A percentile compares a stretch with the other conserved stretches of the same genome.
phyloP scores from a whole-genome alignment of 2,113 vertebrate species.

The Ciconia boyciana region DNA sequence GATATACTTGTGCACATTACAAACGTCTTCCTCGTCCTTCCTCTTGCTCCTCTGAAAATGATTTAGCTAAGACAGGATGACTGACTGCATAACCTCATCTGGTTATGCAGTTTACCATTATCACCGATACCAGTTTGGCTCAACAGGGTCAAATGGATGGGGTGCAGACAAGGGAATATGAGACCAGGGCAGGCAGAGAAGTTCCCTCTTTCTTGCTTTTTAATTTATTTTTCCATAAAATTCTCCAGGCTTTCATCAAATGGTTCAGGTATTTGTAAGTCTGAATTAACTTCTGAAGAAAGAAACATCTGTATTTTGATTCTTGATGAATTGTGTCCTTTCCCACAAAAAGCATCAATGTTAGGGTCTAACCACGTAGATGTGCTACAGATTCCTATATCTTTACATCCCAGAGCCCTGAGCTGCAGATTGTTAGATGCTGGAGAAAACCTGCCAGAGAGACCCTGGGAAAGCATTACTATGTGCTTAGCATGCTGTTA shows the following conservation, averaged over 20 bases:
- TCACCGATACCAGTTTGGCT: not conserved
- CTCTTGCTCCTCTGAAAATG: not conserved
- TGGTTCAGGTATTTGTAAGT: not conserved
- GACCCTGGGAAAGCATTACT: not conserved
- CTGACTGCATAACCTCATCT: not conserved
- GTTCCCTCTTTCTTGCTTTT: not conserved
- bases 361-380: not conserved
- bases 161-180: not conserved
- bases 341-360: not conserved
- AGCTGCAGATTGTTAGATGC: not conserved
- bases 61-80: not conserved
- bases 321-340: not conserved
- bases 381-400: not conserved
- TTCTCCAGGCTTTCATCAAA: not conserved
- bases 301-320: not conserved
- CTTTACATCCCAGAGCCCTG: not conserved
- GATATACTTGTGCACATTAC: not conserved
- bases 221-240: not conserved
- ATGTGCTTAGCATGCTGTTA: not conserved
- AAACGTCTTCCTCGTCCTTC: slow-evolving; percentile 31
- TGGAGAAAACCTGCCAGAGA: not conserved
- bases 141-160: not conserved
- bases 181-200: not conserved
- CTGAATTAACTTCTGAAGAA: not conserved
- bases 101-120: not conserved